Evolutionary conservation across 2,888 invertebrate species (phyloP).

Genomic region (Cataglyphis cursor): DNA sequence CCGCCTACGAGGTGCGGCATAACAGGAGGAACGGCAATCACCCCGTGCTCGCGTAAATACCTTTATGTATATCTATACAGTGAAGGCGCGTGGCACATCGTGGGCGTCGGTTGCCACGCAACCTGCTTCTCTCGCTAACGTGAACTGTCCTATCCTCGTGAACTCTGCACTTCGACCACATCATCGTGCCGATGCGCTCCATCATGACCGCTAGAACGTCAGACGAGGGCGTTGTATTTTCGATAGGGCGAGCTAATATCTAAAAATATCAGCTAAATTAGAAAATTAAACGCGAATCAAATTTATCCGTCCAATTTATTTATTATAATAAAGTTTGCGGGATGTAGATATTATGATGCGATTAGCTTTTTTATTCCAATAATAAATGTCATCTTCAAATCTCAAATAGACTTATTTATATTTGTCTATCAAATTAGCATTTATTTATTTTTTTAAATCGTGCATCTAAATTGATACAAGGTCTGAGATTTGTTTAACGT

Average conservation of each 20-base stretch:
- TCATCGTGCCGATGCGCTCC: conserved; percentile 37
- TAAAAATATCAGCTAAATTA: neutral
- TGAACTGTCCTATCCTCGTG: conserved; percentile 61
- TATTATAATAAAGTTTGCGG: neutral
- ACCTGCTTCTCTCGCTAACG: conserved; percentile 71
- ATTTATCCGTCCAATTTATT: neutral
- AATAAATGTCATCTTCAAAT: neutral
- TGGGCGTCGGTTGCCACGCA: conserved; percentile 83
- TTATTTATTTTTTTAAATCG: neutral
- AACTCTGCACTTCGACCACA: conserved; percentile 61
- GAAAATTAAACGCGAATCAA: neutral
- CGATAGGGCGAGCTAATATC: neutral
- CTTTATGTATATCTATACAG: conserved; percentile 21
- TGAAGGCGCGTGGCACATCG: conserved; percentile 77
- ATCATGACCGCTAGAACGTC: conserved; percentile 54
- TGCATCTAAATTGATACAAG: neutral
- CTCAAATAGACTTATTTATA: neutral
- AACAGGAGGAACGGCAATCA: conserved; percentile 23
- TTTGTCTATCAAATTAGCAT: neutral
- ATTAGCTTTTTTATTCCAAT: neutral
- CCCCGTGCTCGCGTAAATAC: conserved; percentile 51
- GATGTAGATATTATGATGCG: neutral
- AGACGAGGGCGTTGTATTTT: conserved; percentile 36
- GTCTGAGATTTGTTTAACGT: neutral
- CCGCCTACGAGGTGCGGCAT: conserved; percentile 44